A percentile compares a stretch with the other conserved stretches of the same genome.
Evolutionary conservation across 1,140 invertebrate species (phyloP).

Genomic region (Phortica variegata): DNA sequence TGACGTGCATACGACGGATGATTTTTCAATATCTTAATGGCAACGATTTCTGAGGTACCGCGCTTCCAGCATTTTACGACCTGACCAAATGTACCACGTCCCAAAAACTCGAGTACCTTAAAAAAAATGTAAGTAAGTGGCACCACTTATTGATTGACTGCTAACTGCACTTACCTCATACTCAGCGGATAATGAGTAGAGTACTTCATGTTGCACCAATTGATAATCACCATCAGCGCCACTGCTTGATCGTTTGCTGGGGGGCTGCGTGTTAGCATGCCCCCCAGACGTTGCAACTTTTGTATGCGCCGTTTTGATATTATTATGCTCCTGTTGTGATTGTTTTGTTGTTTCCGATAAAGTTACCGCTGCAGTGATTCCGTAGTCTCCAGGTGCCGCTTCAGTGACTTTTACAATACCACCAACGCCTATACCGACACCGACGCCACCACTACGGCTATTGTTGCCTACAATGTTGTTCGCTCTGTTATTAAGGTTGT

Average conservation of each 20-base stretch:
- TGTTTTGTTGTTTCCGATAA: not conserved
- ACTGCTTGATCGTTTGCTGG: slow-evolving; percentile 65
- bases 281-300: slow-evolving; percentile 57
- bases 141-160: not conserved
- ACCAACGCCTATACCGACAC: slow-evolving; percentile 3
- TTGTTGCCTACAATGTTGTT: slow-evolving; percentile 8
- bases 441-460: slow-evolving; percentile 9
- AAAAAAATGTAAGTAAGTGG: not conserved
- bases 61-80: slow-evolving; percentile 99
- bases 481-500: slow-evolving; percentile 18
- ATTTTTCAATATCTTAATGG: slow-evolving; percentile 99
- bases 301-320: slow-evolving; percentile 56
- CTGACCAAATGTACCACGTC: slow-evolving; percentile 98
- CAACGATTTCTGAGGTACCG: slow-evolving; percentile 99
- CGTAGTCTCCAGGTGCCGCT: slow-evolving; percentile 6
- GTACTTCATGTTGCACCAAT: slow-evolving; percentile 96
- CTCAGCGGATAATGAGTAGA: slow-evolving; percentile 89
- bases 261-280: slow-evolving; percentile 56
- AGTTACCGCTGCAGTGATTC: too few species aligned
- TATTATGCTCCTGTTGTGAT: slow-evolving; percentile 28
- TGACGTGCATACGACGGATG: slow-evolving; percentile 99
- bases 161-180: slow-evolving; percentile 68
- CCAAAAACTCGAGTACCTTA: slow-evolving; percentile 94
- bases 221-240: slow-evolving; percentile 95
- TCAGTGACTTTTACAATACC: slow-evolving; percentile 18